A percentile compares a stretch with the other conserved stretches of the same genome.
Conservation (phyloP, 2,797 vertebrate species). For the Carcharodon carcharias region DNA sequence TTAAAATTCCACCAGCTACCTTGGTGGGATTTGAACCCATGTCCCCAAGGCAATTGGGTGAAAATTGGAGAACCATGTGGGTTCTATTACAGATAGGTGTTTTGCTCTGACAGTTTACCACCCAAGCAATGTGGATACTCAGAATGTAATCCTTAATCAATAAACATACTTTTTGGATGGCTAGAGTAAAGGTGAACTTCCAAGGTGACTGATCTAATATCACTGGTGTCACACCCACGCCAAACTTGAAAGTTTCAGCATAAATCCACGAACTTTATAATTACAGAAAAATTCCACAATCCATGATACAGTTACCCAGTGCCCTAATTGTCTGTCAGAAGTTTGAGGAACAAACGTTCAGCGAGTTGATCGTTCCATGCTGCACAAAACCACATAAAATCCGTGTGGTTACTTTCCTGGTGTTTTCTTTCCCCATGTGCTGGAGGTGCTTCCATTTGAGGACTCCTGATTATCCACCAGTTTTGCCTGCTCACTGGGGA, state of each 20-base stretch:
- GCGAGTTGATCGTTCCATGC: not conserved
- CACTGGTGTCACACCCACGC: not conserved
- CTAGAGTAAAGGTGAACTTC: too few relatives aligned
- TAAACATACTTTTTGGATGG: too few relatives aligned
- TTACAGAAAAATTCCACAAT: not conserved
- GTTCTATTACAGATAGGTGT: not conserved
- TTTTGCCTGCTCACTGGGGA: not conserved
- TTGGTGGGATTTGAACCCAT: too few relatives aligned
- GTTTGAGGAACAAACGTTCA: not conserved
- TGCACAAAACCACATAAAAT: too few relatives aligned
- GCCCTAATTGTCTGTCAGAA: not conserved
- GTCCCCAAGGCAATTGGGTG: not conserved
- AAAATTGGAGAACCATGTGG: not conserved
- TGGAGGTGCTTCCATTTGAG: too few relatives aligned
- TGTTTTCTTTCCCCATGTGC: too few relatives aligned
- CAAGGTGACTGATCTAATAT: not conserved
- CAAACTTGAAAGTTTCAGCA: not conserved
- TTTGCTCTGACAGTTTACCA: not conserved
- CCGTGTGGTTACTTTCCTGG: too few relatives aligned
- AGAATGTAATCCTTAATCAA: not conserved
- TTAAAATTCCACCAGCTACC: too few relatives aligned
- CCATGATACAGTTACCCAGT: not conserved
- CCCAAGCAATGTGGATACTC: not conserved
- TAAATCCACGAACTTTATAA: not conserved
- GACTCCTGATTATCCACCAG: not conserved